phyloP scores from a whole-genome alignment of 2,113 vertebrate genomes.

The Scatophagus argus region DNA sequence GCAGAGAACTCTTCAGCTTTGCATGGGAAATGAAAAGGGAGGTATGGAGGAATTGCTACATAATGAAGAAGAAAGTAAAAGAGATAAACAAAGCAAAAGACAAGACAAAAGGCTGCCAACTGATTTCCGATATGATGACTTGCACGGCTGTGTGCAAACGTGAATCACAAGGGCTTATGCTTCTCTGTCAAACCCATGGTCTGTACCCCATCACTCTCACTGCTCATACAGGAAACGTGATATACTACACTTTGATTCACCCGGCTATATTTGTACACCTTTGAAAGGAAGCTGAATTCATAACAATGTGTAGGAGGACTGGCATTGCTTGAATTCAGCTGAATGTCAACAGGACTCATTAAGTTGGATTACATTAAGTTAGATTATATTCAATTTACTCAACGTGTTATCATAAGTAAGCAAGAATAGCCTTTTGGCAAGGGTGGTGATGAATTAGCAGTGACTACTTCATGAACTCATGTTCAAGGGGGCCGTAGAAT shows the following conservation, averaged over 20 bases:
- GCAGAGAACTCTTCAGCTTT: conserved; percentile 1
- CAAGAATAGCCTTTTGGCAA: conserved; percentile 63
- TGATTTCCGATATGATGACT: conserved; percentile 33
- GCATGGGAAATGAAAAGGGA: conserved; percentile 6
- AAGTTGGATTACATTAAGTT: conserved; percentile 40
- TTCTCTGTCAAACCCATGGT: conserved; percentile 47
- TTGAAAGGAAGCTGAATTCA: conserved; percentile 55
- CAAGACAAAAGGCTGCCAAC: conserved; percentile 37
- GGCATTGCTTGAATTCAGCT: conserved; percentile 22
- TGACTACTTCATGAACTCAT: conserved; percentile 55
- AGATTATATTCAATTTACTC: conserved; percentile 37
- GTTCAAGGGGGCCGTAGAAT: conserved; percentile 35
- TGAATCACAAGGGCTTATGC: conserved; percentile 49
- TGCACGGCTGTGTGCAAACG: conserved; percentile 23
- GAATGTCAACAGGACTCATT: conserved; percentile 38
- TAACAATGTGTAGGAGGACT: conserved; percentile 25
- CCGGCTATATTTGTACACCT: conserved; percentile 62
- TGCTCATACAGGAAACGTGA: conserved; percentile 46
- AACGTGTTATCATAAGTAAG: conserved; percentile 53
- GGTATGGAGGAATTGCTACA: conserved; percentile 1
- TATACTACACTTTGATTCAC: conserved; percentile 52
- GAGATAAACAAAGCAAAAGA: conserved; percentile 39
- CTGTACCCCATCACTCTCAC: conserved; percentile 48
- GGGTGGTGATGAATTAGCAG: conserved; percentile 51
- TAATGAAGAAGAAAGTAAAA: conserved; percentile 11